Conservation (phyloP, 1,140 invertebrate genomes). For the Pristionchus pacificus region DNA sequence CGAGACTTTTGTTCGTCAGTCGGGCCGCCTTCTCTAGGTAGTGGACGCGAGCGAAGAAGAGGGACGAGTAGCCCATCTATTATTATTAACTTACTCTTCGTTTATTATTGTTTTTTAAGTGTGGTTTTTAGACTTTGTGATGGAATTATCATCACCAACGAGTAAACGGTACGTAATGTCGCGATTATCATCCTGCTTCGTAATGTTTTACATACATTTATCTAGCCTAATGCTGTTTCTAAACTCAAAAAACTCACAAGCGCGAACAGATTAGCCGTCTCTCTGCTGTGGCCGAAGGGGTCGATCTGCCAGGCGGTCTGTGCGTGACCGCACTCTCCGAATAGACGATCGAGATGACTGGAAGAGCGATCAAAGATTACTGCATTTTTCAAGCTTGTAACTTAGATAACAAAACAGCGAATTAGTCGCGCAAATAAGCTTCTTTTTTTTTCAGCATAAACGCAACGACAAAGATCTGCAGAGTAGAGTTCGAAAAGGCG, state of each 20-base stretch:
- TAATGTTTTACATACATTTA: too few species aligned
- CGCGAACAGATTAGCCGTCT: slow-evolving; percentile 64
- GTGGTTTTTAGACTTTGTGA: too few species aligned
- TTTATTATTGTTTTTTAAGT: slow-evolving; percentile 10
- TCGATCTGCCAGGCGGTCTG: slow-evolving; percentile 69
- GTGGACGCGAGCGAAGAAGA: slow-evolving; percentile 82
- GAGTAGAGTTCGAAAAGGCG: too few species aligned
- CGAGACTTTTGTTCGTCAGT: slow-evolving; percentile 67
- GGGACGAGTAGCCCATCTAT: slow-evolving; percentile 70
- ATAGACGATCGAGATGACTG: slow-evolving; percentile 57
- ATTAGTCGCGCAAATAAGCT: too few species aligned
- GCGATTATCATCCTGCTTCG: too few species aligned
- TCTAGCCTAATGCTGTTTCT: too few species aligned
- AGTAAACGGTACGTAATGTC: too few species aligned
- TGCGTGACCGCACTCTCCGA: slow-evolving; percentile 65
- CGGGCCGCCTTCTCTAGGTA: slow-evolving; percentile 75
- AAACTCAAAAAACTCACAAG: slow-evolving; percentile 56
- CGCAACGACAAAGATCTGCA: too few species aligned
- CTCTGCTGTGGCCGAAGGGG: slow-evolving; percentile 68
- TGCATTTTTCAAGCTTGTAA: too few species aligned
- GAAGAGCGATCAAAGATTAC: neutral
- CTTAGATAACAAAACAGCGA: too few species aligned
- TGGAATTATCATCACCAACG: too few species aligned
- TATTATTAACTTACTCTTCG: slow-evolving; percentile 5
- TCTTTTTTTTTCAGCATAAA: too few species aligned